Evolutionary conservation across 2,888 invertebrate species (phyloP), one percentile per base, ranked within the genome.

Genomic region (Adineta ricciae): DNA sequence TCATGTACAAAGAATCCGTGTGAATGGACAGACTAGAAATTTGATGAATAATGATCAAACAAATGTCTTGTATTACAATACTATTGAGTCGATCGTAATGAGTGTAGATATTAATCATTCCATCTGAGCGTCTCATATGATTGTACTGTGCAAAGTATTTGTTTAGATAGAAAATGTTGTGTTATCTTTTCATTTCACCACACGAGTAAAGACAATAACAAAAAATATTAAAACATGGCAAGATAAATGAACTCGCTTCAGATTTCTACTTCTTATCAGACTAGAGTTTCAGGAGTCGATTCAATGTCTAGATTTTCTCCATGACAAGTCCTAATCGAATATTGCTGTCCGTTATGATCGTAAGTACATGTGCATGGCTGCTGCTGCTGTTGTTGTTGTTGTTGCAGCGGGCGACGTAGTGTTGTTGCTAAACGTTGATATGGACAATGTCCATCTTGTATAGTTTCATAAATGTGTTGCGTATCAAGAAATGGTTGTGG

Each of bases 381-480:
- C 8, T 3, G 56, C 14, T 56, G 56, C 21, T n/a, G n/a, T n/a
- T n/a, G n/a, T n/a, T n/a, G n/a, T n/a, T n/a, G n/a, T n/a, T n/a
- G 56, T 64, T 4, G 24, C 3, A 24, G 78, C 32, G 19, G 27
- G 11, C 78, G 78, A 78, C 78, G 78, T 9, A 78, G 38, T 41
- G 78, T 78, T 24, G 78, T 24, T 41, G 78, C 78, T 78, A 78
- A n/a, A 24, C 41, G 78, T n/a, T 78, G 78, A 78, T 78, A 78
- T n/a, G 78, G 78, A 41, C 78, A 38, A 19, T 41, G 21, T n/a
- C 41, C 41, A n/a, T 78, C 78, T 41, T 41, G 41, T 24, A 78
- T 78, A 19, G 78, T 78, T 78, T 78, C 78, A 78, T 78, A 78
- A 41, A 78, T 78, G 41, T 78, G 78, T n/a, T 64, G 64, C 4